Base-by-base conservation (phyloP, 2,113 vertebrate species). In the Albula goreensis region DNA sequence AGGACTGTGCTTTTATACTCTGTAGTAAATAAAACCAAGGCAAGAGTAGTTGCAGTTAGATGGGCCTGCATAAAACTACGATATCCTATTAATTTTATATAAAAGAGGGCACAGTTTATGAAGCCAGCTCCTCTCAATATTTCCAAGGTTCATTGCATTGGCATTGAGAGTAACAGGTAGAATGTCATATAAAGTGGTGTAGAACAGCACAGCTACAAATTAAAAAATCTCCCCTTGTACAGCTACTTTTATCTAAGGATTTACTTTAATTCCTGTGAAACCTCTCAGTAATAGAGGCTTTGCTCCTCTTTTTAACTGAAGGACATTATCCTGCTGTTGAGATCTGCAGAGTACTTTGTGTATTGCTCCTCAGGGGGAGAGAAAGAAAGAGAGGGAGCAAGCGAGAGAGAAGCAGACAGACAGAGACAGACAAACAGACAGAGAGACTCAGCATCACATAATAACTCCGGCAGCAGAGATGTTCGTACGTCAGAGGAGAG, bases 51-150 rank as follows among this genome's bases (percentile, higher is more conserved):
- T 85, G 70, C 22, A 85, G 83, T 51, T 74, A 83, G 88, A 89
- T 86, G 89, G 89, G 86, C 81, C 78, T 87, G 83, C 50, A 57
- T 85, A 81, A 89, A 90, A 86, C 49, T 22, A 74, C 60, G 80
- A 57, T 88, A 84, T 83, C 80, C 70, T 80, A 80, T 88, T 82
- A 52, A 31, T 88, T 86, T 90, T 83, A 31, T 57, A 87, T 80
- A 87, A 89, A 90, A 89, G 82, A 50, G 83, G 31, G 60, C 57
- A 89, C 84, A 77, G 84, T 88, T 91, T 90, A 89, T 88, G 80
- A 88, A 85, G 88, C 85, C 82, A 83, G 78, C 82, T 84, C 85
- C 82, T 82, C 60, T 87, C 78, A 22, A 19, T 90, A 31, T 85
- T 83, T 81, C 79, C 79, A 89, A 88, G 88, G 83, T 83, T 86